phyloP scores from a whole-genome alignment of 2,888 invertebrate genomes.

The Drosophila yooni region DNA sequence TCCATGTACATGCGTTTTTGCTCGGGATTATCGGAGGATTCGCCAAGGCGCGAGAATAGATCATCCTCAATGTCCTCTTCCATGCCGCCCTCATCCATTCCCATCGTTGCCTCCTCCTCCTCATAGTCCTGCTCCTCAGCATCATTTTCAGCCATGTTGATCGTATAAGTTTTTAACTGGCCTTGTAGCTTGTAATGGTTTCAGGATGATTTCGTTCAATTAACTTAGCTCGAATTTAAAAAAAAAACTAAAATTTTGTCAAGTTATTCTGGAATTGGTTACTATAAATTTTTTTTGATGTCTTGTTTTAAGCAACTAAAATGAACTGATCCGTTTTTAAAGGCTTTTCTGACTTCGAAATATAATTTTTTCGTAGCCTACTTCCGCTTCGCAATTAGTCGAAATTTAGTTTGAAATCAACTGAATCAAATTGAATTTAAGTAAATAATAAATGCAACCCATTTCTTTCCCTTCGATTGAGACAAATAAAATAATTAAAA shows the following conservation, averaged over 20 bases:
- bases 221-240: neutral
- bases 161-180: neutral
- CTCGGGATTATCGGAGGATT: conserved; percentile 78
- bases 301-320: conserved; percentile 59
- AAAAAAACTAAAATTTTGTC: conserved; percentile 38
- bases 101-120: conserved; percentile 42
- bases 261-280: conserved; percentile 43
- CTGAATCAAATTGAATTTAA: neutral
- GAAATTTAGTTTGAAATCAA: neutral
- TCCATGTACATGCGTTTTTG: conserved; percentile 77
- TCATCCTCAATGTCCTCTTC: conserved; percentile 67
- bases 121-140: conserved; percentile 59
- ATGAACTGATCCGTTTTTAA: conserved; percentile 47
- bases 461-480: neutral
- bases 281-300: conserved; percentile 52
- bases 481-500: neutral
- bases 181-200: conserved; percentile 5
- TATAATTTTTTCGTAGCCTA: conserved; percentile 13
- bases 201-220: conserved; percentile 7
- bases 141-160: conserved; percentile 55
- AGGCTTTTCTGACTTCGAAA: neutral
- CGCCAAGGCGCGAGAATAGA: conserved; percentile 70
- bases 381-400: conserved; percentile 5
- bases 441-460: neutral
- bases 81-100: conserved; percentile 37